Evolutionary conservation across 30 jellyfish, hydroid and myxozoan species (phyloP).

Genomic region (Aurelia sp.): DNA sequence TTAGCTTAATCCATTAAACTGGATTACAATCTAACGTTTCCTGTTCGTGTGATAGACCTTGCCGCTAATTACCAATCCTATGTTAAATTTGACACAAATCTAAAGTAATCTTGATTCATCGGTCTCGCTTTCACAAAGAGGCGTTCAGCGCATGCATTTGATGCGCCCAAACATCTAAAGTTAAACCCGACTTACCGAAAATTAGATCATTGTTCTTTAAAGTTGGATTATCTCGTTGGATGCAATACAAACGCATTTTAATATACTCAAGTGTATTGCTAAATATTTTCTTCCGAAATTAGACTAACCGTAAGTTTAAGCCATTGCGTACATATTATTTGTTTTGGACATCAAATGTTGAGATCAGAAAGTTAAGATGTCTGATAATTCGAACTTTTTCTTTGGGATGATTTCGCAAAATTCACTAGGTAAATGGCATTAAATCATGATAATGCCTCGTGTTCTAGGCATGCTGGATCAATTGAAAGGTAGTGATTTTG

Average conservation of each 20-base stretch:
- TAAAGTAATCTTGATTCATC: slow-evolving; percentile 40
- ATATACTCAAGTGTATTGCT: not conserved
- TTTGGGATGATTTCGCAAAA: too few relatives aligned
- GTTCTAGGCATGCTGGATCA: too few relatives aligned
- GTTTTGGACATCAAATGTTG: too few relatives aligned
- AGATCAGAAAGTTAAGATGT: too few relatives aligned
- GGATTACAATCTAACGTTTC: slow-evolving; percentile 30
- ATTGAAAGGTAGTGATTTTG: too few relatives aligned
- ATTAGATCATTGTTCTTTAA: not conserved
- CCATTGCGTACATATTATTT: too few relatives aligned
- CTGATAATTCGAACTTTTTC: too few relatives aligned
- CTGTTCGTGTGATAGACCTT: slow-evolving; percentile 20
- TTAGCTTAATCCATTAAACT: slow-evolving; percentile 8
- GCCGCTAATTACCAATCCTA: slow-evolving; percentile 49
- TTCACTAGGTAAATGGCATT: too few relatives aligned
- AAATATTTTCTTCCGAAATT: slow-evolving; percentile 6
- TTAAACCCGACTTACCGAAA: slow-evolving; percentile 11
- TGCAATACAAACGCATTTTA: not conserved
- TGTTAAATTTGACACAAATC: slow-evolving; percentile 43
- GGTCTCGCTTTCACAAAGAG: slow-evolving; percentile 5
- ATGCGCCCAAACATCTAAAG: slow-evolving; percentile 13
- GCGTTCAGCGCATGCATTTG: not conserved
- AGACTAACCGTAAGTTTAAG: not conserved
- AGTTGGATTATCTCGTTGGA: not conserved
- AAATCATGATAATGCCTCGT: too few relatives aligned